Evolutionary conservation across 2,888 invertebrate species (phyloP).

Genomic region (Lycocerus yunnanus): DNA sequence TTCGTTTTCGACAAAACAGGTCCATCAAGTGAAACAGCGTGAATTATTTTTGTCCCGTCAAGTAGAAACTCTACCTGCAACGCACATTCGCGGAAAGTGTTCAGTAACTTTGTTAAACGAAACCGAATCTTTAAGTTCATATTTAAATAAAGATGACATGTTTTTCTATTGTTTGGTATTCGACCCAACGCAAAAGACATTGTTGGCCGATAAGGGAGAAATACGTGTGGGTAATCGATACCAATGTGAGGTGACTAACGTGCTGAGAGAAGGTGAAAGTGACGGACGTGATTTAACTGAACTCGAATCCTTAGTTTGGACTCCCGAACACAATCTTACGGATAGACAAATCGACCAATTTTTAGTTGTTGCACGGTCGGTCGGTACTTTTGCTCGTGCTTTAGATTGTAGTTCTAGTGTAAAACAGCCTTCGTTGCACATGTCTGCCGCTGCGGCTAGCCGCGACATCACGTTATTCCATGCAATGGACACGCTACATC

Average conservation of each 20-base stretch:
- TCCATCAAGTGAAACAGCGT: constrained; percentile 95
- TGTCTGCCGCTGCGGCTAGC: constrained; percentile 99
- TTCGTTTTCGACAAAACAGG: constrained; percentile 80
- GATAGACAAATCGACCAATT: constrained; percentile 99
- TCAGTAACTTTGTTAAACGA: constrained; percentile 98
- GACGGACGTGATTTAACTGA: constrained; percentile 57
- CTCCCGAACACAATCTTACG: constrained; percentile 86
- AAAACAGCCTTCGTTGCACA: constrained; percentile 97
- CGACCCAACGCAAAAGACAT: constrained; percentile 98
- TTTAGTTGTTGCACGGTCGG: constrained; percentile 90
- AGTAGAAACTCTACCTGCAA: constrained; percentile 97
- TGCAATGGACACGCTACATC: constrained; percentile 93
- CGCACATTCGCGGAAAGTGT: constrained; percentile 99
- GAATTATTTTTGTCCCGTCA: constrained; percentile 97
- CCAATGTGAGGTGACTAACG: constrained; percentile 90
- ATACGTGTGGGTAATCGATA: constrained; percentile 91
- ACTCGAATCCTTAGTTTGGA: constrained; percentile 93
- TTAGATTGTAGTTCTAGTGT: constrained; percentile 98
- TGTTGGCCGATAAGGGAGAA: constrained; percentile 98
- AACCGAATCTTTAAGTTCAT: constrained; percentile 95
- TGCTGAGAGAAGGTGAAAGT: constrained; percentile 73
- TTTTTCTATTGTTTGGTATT: constrained; percentile 99
- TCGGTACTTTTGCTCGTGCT: constrained; percentile 98
- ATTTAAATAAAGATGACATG: constrained; percentile 96
- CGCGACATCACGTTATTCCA: constrained; percentile 98